These are phyloP conservation scores for Oreortyx pictus DNA, from an alignment of 2,797 vertebrate species.

Conservation along the genomic window DNA sequence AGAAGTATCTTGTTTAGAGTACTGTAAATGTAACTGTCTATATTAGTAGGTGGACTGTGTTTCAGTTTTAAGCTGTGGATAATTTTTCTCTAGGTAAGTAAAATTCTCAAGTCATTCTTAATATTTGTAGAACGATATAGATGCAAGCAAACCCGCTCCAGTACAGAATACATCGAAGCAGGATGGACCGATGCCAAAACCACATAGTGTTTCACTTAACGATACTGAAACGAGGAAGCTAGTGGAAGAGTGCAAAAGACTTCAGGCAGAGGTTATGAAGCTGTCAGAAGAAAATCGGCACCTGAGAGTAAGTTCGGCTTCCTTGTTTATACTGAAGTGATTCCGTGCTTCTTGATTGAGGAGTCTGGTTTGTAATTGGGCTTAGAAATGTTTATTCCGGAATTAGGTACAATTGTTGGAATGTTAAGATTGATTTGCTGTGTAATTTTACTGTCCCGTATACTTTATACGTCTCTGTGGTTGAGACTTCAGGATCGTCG, in stretches of 20 bases:
- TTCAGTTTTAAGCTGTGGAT: slow-evolving; percentile 4
- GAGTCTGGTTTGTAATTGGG: not conserved
- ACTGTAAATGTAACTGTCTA: not conserved
- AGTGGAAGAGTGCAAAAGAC: slow-evolving; percentile 94
- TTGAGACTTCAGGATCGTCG: not conserved
- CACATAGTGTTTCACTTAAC: slow-evolving; percentile 82
- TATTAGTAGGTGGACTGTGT: not conserved
- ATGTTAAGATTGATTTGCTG: not conserved
- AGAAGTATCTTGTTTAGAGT: not conserved
- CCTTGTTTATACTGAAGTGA: not conserved
- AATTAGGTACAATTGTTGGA: not conserved
- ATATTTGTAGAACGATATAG: slow-evolving; percentile 88
- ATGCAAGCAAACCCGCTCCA: slow-evolving; percentile 84
- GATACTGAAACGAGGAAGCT: slow-evolving; percentile 91
- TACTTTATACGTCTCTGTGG: not conserved
- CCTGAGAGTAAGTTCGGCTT: slow-evolving; percentile 87
- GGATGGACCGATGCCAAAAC: slow-evolving; percentile 85
- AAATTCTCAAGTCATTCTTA: slow-evolving; percentile 56
- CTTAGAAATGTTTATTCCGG: not conserved
- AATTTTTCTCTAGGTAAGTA: slow-evolving; percentile 24
- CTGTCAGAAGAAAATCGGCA: slow-evolving; percentile 92
- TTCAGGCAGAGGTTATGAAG: slow-evolving; percentile 91
- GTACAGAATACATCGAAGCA: slow-evolving; percentile 86
- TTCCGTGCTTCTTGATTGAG: not conserved
- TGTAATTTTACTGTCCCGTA: not conserved